Evolutionary conservation across 2,797 vertebrate species (phyloP), one percentile per base, ranked within the genome.

Genomic region (Cossypha caffra): DNA sequence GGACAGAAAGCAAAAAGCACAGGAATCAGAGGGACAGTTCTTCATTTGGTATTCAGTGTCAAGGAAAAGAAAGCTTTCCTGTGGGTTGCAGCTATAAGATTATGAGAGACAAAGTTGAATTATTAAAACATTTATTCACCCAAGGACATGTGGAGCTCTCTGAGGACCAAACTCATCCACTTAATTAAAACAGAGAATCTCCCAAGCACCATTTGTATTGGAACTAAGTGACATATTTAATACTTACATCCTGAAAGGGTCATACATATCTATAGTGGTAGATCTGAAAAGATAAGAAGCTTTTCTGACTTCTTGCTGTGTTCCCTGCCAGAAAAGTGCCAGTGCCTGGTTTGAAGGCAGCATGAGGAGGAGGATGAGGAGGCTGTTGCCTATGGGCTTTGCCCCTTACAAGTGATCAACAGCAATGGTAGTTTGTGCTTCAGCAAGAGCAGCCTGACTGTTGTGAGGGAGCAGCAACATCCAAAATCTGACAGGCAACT

Each of bases 181-280:
- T 94, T 86, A 84, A 95, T 94, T 96, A 93, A 91, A 95, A 88
- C 43, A 77, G 37, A 88, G 72, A 73, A 51, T 50, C 94, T 95
- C 45, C 48, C 42, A 71, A 88, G 77, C 61, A 86, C 66, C 59
- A 50, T 92, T 94, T 93, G 42, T 87, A 81, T 67, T 76, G 62
- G 35, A 59, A 37, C 58, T 92, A 91, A 87, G 75, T 78, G 87
- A 85, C 89, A 92, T 69, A 48, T 83, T 88, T 82, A 95, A 91
- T 92, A 85, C 55, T 94, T 72, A 5, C 6, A 45, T 91, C 68
- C 69, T 81, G 62, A 90, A 93, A 80, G 48, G 77, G 90, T 77
- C 67, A 73, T 81, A 64, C 6, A 54, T 80, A 83, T 73, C 79
- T 38, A 24, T 20, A 68, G 69, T 1, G 10, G 52, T 73, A 79